phyloP scores from a whole-genome alignment of 1,140 invertebrate species.

The Dysdera silvatica region DNA sequence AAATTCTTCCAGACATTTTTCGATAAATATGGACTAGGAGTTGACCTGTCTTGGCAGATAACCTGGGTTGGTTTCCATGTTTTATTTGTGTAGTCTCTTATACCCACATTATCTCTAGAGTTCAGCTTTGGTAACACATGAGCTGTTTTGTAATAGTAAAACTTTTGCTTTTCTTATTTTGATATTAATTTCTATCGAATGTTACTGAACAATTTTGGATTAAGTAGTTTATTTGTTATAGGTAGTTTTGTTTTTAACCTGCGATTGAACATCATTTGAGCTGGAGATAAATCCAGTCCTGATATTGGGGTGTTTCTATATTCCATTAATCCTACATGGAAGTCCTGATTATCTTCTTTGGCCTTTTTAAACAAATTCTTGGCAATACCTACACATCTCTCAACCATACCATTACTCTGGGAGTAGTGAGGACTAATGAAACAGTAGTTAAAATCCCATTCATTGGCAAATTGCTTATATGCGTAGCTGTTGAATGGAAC shows the following conservation, averaged over 20 bases:
- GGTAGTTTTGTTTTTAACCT: slow-evolving; percentile 19
- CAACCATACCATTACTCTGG: neutral
- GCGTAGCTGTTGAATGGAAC: no score
- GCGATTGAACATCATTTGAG: slow-evolving; percentile 10
- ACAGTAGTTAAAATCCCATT: no score
- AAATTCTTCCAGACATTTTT: slow-evolving; percentile 4
- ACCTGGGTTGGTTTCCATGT: slow-evolving; percentile 1
- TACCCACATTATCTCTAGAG: neutral
- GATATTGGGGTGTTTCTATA: slow-evolving; percentile 13
- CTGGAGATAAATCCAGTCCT: slow-evolving; percentile 7
- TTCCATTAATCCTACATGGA: slow-evolving; percentile 15
- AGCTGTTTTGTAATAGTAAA: slow-evolving; percentile 8
- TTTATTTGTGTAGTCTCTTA: neutral
- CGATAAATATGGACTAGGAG: neutral
- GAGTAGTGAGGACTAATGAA: no score
- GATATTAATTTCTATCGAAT: neutral
- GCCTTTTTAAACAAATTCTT: slow-evolving; percentile 11
- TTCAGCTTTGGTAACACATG: neutral
- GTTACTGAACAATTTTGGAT: neutral
- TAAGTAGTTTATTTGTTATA: neutral
- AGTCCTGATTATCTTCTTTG: neutral
- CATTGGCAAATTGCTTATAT: no score
- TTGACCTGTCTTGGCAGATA: neutral
- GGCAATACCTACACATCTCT: slow-evolving; percentile 7
- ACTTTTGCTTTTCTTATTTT: neutral